Evolutionary conservation across 2,113 vertebrate species (phyloP), one percentile per base, ranked within the genome.

Genomic region (Bufo gargarizans): DNA sequence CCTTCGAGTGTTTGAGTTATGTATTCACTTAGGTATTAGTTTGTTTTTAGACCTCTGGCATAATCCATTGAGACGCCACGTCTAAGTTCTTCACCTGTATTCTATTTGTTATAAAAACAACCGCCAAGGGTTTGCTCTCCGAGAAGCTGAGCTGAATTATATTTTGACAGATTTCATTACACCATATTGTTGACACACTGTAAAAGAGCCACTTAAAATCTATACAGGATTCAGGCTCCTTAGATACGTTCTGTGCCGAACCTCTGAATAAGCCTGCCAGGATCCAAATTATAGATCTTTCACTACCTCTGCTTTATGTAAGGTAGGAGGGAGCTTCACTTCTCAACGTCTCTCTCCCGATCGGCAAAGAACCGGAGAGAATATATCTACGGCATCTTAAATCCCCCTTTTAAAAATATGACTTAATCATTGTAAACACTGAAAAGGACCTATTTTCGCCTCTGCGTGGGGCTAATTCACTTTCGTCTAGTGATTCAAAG

Each of bases 161-260:
- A 84, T 88, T 84, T 77, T 84, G 87, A 88, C 58, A 88, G 81
- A 47, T 84, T 88, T 77, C 58, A 88, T 77, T 82, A 88, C 69
- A 33, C 67, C 55, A 19, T 63, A 72, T 86, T 77, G 56, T 77
- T 86, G 56, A 86, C n/a, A 86, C 53, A 22, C n/a, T 86, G 50
- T 77, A 78, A 78, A 78, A 86, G 74, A 20, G 2, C 45, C 55
- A 65, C 85, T 78, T 65, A 63, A 85, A 85, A 49, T 63, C 56
- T 7, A 77, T 58, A 77, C 63, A 72, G 49, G 63, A 69, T 56
- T 33, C 63, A 33, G 49, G 33, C 33, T 45, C 53, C 71, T 86
- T 74, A 76, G 61, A 59, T 71, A 55, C 33, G 53, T 53, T 71
- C 50, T 55, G 49, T 10, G 50, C 50, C 43, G 53, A 85, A 85